Evolutionary conservation across 2,888 invertebrate species (phyloP).

Genomic region (Hemithea aestivaria): DNA sequence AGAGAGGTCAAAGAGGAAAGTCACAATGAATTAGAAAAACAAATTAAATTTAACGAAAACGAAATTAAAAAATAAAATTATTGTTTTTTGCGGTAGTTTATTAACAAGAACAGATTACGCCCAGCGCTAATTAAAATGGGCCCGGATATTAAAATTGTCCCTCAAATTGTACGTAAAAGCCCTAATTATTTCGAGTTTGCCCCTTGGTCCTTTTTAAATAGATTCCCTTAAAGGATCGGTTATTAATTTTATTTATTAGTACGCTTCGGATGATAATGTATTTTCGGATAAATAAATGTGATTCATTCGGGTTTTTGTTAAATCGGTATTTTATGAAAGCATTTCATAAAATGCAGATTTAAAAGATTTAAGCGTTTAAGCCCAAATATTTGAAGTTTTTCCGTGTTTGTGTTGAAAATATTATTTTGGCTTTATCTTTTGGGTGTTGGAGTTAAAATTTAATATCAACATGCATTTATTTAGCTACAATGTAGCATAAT

Average conservation of each 20-base stretch:
- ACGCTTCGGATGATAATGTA: slow-evolving; percentile 5
- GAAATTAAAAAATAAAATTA: slow-evolving; percentile 20
- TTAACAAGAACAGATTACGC: slow-evolving; percentile 20
- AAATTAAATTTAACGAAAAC: slow-evolving; percentile 17
- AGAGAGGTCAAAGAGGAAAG: slow-evolving; percentile 18
- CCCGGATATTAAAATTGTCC: slow-evolving; percentile 23
- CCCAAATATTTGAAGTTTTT: too few species aligned
- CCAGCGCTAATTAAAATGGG: slow-evolving; percentile 17
- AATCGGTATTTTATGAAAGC: too few species aligned
- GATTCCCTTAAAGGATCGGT: background rate
- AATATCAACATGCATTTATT: too few species aligned
- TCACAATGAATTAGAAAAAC: slow-evolving; percentile 20
- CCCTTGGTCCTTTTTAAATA: slow-evolving; percentile 17
- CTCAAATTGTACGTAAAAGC: slow-evolving; percentile 25
- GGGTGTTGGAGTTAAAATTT: too few species aligned
- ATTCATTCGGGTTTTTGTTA: too few species aligned
- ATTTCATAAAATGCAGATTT: too few species aligned
- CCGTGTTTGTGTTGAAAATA: too few species aligned
- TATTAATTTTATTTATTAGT: slow-evolving; percentile 16
- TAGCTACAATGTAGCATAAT: too few species aligned
- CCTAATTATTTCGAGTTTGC: slow-evolving; percentile 23
- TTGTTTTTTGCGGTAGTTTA: slow-evolving; percentile 9
- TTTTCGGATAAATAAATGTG: slow-evolving; percentile 11
- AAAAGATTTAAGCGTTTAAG: too few species aligned
- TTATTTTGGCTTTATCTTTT: too few species aligned